Conservation (phyloP, 2,797 vertebrate species). For the Macrochelys suwanniensis region DNA sequence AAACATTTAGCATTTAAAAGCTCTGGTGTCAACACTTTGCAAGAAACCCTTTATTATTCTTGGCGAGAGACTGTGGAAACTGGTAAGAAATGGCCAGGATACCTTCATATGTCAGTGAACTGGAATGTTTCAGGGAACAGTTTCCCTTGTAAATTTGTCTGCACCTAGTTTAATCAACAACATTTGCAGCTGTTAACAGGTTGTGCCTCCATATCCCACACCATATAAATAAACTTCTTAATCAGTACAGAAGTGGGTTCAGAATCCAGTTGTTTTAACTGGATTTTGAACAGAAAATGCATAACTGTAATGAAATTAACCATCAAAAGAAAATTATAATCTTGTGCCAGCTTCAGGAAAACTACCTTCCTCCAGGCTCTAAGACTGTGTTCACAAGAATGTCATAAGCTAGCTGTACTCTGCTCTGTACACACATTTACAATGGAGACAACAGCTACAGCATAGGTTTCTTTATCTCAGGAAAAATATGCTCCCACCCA, state of each 20-base stretch:
- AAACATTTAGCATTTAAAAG: slow-evolving; percentile 60
- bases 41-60: slow-evolving; percentile 69
- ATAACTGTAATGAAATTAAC: slow-evolving; percentile 39
- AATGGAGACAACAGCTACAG: background rate
- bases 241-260: slow-evolving; percentile 61
- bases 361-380: slow-evolving; percentile 44
- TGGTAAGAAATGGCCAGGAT: slow-evolving; percentile 63
- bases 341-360: slow-evolving; percentile 18
- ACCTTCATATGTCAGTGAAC: slow-evolving; percentile 54
- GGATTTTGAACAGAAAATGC: slow-evolving; percentile 33
- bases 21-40: slow-evolving; percentile 1
- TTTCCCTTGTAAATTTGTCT: slow-evolving; percentile 75
- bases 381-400: background rate
- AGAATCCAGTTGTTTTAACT: slow-evolving; percentile 61
- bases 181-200: slow-evolving; percentile 76
- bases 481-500: background rate
- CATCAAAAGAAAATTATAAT: slow-evolving; percentile 34
- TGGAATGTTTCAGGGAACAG: slow-evolving; percentile 68
- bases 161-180: slow-evolving; percentile 72
- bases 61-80: slow-evolving; percentile 64
- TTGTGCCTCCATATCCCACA: slow-evolving; percentile 52
- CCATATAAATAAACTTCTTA: slow-evolving; percentile 67
- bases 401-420: background rate
- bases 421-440: background rate
- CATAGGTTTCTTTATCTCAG: slow-evolving; percentile 20